Conservation (phyloP, 2,113 vertebrate genomes). For the Lepisosteus osseus region DNA sequence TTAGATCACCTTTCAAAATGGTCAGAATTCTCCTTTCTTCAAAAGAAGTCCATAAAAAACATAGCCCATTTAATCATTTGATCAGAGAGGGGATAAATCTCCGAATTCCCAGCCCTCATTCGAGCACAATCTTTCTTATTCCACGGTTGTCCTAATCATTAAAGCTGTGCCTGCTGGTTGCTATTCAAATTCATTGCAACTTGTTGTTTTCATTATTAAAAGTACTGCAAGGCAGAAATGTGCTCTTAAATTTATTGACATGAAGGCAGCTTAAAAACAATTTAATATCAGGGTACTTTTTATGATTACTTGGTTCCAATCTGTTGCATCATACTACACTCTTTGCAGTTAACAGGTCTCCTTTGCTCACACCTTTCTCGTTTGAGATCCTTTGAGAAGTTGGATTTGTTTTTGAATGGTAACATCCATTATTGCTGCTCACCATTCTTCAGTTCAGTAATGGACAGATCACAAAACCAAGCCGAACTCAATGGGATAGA, state of each 20-base stretch:
- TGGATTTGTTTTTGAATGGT: no score
- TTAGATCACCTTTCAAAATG: no score
- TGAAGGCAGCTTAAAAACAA: conserved; percentile 25
- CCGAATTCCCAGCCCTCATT: conserved; percentile 23
- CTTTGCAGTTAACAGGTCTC: conserved; percentile 28
- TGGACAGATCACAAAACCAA: no score
- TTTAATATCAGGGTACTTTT: neutral
- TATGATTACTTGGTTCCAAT: conserved; percentile 22
- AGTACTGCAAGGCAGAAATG: conserved; percentile 40
- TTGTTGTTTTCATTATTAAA: conserved; percentile 36
- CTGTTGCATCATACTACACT: conserved; percentile 8
- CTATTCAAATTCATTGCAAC: conserved; percentile 35
- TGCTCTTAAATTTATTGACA: conserved; percentile 28
- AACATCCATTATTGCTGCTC: no score
- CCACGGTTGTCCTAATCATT: conserved; percentile 24
- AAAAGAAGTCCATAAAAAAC: no score
- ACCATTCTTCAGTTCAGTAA: no score
- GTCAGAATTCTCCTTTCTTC: no score
- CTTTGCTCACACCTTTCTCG: conserved; percentile 10
- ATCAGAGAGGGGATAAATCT: no score
- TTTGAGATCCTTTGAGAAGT: no score
- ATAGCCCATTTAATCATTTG: no score
- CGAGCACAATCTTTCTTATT: conserved; percentile 22
- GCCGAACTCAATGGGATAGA: no score
- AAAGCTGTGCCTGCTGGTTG: conserved; percentile 44